These are phyloP conservation scores for Rhegmatorhina hoffmannsi DNA, from an alignment of 2,113 vertebrate genomes.

Conservation along the genomic window DNA sequence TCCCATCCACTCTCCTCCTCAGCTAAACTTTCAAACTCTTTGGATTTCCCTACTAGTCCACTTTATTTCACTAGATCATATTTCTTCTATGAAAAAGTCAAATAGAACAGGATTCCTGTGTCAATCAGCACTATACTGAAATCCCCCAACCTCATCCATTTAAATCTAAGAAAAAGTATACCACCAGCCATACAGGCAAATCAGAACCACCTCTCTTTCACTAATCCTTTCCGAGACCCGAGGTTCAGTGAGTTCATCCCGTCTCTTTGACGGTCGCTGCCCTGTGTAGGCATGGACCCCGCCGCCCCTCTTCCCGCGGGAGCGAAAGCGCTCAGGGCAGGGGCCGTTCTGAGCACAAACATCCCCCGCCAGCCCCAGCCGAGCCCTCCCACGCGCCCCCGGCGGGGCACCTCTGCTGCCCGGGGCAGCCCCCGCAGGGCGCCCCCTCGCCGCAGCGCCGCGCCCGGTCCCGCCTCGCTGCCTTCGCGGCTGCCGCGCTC, in stretches of 20 bases:
- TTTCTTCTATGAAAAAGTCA: background rate
- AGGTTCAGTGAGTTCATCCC: background rate
- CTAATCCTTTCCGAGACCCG: fast-evolving
- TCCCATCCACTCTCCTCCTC: background rate
- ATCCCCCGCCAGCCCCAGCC: fast-evolving
- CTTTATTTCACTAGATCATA: too few relatives aligned
- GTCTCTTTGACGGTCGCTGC: fast-evolving
- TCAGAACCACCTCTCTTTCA: background rate
- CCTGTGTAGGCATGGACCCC: fast-evolving
- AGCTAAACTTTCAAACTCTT: background rate
- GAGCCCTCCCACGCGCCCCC: background rate
- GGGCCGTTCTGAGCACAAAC: fast-evolving
- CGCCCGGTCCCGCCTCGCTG: background rate
- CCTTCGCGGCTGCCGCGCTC: background rate
- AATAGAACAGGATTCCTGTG: background rate
- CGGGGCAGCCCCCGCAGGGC: background rate
- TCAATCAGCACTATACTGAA: background rate
- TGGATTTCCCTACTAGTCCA: fast-evolving
- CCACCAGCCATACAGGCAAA: too few relatives aligned
- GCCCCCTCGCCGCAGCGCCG: background rate
- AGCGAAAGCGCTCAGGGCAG: background rate
- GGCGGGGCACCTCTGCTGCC: fast-evolving
- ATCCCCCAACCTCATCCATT: fast-evolving
- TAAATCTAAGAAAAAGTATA: background rate
- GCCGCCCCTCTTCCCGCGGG: background rate